Conservation (phyloP, 2,113 vertebrate genomes). For the Pomatorhinus ruficollis region DNA sequence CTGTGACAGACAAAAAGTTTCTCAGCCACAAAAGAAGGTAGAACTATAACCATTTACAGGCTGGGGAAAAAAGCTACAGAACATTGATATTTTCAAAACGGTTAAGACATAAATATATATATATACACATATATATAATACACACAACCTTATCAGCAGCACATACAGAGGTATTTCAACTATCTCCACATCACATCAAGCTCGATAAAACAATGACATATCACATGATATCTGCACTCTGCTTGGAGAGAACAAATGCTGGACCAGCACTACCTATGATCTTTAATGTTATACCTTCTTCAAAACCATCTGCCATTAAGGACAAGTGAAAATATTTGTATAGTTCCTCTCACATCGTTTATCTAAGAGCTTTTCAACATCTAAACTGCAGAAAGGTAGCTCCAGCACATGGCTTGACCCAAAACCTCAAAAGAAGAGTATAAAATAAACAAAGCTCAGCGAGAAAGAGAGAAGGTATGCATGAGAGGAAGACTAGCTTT, state of each 20-base stretch:
- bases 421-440: not conserved
- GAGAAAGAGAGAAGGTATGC: not conserved
- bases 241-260: not conserved
- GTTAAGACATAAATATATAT: not conserved
- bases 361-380: not conserved
- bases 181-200: not conserved
- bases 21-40: not conserved
- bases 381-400: not conserved
- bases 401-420: not conserved
- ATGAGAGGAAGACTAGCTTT: not conserved
- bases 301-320: not conserved
- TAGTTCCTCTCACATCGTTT: not conserved
- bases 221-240: not conserved
- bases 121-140: not conserved
- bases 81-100: not conserved
- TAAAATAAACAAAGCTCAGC: not conserved
- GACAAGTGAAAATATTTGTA: not conserved
- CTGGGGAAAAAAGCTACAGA: not conserved
- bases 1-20: not conserved
- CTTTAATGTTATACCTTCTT: not conserved
- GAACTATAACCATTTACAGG: not conserved
- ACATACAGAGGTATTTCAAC: not conserved
- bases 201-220: not conserved
- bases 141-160: not conserved
- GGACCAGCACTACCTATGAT: not conserved